Conservation (phyloP, 2,113 vertebrate genomes). For the Ictalurus furcatus region DNA sequence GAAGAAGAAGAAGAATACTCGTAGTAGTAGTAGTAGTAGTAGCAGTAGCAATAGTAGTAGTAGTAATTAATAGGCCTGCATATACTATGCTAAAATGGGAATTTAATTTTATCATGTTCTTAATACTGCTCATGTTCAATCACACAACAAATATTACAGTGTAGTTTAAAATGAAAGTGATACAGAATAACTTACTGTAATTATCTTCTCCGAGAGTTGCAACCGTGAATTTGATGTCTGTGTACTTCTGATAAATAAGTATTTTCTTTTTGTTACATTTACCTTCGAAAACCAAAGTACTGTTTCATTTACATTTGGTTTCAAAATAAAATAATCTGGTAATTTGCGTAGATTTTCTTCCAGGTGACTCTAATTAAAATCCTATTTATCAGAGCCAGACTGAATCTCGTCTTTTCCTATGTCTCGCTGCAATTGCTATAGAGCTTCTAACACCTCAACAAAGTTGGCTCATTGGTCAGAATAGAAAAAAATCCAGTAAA, state of each 20-base stretch:
- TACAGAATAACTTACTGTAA: neutral
- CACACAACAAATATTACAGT: neutral
- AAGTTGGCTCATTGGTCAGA: conserved; percentile 25
- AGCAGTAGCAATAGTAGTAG: neutral
- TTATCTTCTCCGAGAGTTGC: neutral
- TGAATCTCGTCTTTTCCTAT: conserved; percentile 46
- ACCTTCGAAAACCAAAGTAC: neutral
- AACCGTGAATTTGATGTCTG: neutral
- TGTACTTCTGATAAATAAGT: neutral
- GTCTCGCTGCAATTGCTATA: conserved; percentile 47
- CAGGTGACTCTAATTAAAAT: conserved; percentile 32
- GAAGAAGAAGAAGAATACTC: neutral
- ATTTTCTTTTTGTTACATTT: neutral
- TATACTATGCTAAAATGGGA: neutral
- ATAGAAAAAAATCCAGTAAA: neutral
- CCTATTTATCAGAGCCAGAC: conserved; percentile 44
- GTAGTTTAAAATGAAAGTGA: neutral
- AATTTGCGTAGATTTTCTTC: conserved; percentile 1
- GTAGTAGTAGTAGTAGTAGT: neutral
- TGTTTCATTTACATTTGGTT: neutral
- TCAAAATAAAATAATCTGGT: neutral
- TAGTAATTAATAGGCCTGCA: neutral
- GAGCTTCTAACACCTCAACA: neutral
- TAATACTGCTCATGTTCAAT: neutral
- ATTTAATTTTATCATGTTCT: neutral